Evolutionary conservation across 2,888 invertebrate genomes (phyloP).

Genomic region (Orgyia antiqua): DNA sequence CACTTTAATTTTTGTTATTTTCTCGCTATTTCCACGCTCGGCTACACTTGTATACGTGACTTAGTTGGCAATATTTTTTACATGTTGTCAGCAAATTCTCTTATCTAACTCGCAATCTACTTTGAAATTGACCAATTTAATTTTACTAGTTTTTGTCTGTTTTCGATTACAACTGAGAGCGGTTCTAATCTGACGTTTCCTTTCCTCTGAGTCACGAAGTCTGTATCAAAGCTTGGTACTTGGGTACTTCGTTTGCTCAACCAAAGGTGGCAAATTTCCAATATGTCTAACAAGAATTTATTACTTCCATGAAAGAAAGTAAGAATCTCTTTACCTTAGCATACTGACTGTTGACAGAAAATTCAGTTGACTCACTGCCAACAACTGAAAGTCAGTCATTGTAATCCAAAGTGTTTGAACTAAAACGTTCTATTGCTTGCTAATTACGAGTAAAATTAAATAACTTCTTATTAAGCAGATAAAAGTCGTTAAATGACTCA

Average conservation of each 20-base stretch:
- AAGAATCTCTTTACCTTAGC: constrained; percentile 10
- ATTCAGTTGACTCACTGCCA: too few species aligned
- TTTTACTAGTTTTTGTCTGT: constrained; percentile 44
- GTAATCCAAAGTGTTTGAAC: constrained; percentile 28
- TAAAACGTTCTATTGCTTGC: constrained; percentile 29
- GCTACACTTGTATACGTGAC: constrained; percentile 59
- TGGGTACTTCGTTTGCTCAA: constrained; percentile 38
- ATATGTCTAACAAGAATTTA: constrained; percentile 41
- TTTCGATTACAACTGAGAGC: constrained; percentile 31
- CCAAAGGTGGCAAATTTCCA: constrained; percentile 50
- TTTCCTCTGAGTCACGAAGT: constrained; percentile 44
- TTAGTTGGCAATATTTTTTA: constrained; percentile 57
- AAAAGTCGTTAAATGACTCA: constrained; percentile 31
- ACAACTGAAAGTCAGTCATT: constrained; percentile 17
- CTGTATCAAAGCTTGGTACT: constrained; percentile 23
- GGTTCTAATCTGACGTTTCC: constrained; percentile 41
- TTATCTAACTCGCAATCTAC: constrained; percentile 54
- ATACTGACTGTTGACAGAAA: too few species aligned
- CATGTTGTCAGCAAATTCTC: constrained; percentile 37
- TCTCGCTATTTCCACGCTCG: constrained; percentile 62
- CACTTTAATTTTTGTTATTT: constrained; percentile 37
- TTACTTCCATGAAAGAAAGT: constrained; percentile 47
- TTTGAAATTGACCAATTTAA: constrained; percentile 56
- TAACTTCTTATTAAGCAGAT: constrained; percentile 30
- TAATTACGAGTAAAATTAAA: constrained; percentile 43